Percentiles rank a stretch among this genome's conserved stretches.
These are phyloP conservation scores for Turritopsis dohrnii DNA, from an alignment of 30 jellyfish, hydroid and myxozoan species.

Conservation along the genomic window DNA sequence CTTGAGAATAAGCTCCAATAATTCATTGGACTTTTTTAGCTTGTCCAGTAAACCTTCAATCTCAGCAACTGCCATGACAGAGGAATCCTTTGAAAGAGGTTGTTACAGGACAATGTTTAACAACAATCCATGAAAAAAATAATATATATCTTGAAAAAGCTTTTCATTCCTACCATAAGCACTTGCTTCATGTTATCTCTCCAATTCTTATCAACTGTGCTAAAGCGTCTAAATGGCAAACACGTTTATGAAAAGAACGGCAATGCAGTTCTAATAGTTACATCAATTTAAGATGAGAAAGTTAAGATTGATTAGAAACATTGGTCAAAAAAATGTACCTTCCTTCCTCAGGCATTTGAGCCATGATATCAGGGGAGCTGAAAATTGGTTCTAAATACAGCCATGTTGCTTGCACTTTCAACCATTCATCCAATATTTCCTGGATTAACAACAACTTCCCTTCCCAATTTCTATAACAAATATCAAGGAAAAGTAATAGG, in stretches of 20 bases:
- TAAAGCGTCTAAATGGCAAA: slow-evolving; percentile 65
- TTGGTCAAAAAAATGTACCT: slow-evolving; percentile 66
- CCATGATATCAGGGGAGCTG: slow-evolving; percentile 99
- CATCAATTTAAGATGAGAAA: background rate
- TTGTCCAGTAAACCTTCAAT: slow-evolving; percentile 80
- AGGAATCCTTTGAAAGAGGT: slow-evolving; percentile 47
- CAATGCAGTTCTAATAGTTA: background rate
- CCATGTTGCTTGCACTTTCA: slow-evolving; percentile 99
- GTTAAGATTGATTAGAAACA: background rate
- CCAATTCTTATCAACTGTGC: slow-evolving; percentile 97
- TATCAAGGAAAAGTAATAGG: background rate
- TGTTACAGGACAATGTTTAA: background rate
- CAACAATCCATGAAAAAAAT: too few relatives aligned
- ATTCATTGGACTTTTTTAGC: slow-evolving; percentile 91
- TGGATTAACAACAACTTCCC: slow-evolving; percentile 76
- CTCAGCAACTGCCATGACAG: slow-evolving; percentile 77
- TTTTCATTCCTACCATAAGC: slow-evolving; percentile 56
- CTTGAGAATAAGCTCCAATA: slow-evolving; percentile 85
- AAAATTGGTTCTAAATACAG: slow-evolving; percentile 90
- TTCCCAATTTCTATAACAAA: slow-evolving; percentile 80
- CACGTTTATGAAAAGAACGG: background rate
- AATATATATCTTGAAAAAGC: too few relatives aligned
- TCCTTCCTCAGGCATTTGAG: slow-evolving; percentile 99
- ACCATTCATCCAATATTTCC: slow-evolving; percentile 98
- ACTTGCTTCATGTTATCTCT: slow-evolving; percentile 94